Evolutionary conservation across 2,797 vertebrate species (phyloP), one percentile per base, ranked within the genome.

Genomic region (Melanotaenia pygmaea): DNA sequence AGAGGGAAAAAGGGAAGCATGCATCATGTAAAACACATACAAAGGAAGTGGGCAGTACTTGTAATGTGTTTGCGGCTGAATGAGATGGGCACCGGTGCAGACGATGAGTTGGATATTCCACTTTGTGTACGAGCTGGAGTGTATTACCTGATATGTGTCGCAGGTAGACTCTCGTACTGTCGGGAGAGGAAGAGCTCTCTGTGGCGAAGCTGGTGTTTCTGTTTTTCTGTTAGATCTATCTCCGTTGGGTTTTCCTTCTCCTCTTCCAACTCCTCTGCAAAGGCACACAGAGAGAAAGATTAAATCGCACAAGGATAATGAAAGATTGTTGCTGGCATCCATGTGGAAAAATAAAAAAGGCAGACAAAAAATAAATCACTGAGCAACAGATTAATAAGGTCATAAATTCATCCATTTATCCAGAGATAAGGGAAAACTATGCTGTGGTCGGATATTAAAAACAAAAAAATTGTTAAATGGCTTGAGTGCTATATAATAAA

Each of bases 151-250:
- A 98, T 99, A 63, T 98, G 97, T 4, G 97, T 99, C 45, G 97
- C 97, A 0, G 97, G 97, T 76, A 98, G 94, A 66, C 97, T 98
- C 85, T 99, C 97, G 22, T 98, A 98, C 37, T 99, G 97, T 56
- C 97, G 96, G 18, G 97, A 99, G 78, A 99, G 92, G 86, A 99
- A 99, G 75, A 99, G 96, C 76, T 99, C 97, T 92, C 97, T 95
- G 88, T 99, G 97, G 81, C 97, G 96, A 88, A 99, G 89, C 86
- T 99, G 97, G 92, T 99, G 97, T 89, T 97, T 98, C 94, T 99
- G 97, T 94, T 98, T 99, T 89, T 99, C 97, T 69, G 95, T 96
- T 81, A 98, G 90, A 14, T 99, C 97, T 35, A 95, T 89, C 83
- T 97, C 96, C 85, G 94, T 81, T 18, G 96, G 94, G 74, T 72